Conservation (phyloP, 30 jellyfish, hydroid and myxozoan genomes). For the Aurelia sp. region DNA sequence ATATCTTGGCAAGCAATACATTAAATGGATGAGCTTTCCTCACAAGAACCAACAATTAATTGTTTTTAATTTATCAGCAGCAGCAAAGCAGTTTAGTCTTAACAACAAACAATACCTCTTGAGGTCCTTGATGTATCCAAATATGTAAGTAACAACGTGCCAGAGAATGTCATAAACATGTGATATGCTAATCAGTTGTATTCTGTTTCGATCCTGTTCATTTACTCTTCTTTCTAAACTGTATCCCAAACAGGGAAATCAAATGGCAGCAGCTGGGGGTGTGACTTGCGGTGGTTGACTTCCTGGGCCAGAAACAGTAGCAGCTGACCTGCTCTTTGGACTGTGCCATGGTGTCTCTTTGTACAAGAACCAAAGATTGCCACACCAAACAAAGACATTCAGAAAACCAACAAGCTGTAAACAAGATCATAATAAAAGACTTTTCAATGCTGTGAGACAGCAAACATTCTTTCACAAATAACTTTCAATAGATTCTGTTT, state of each 20-base stretch:
- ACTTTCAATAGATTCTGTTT: neutral
- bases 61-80: too few relatives aligned
- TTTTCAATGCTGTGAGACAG: neutral
- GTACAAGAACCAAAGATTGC: conserved; percentile 96
- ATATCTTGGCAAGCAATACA: too few relatives aligned
- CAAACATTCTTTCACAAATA: neutral
- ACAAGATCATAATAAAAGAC: neutral
- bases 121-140: too few relatives aligned
- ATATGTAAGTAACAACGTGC: too few relatives aligned
- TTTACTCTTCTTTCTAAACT: too few relatives aligned
- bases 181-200: too few relatives aligned
- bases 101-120: too few relatives aligned
- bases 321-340: conserved; percentile 69
- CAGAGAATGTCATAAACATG: too few relatives aligned
- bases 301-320: conserved; percentile 71
- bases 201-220: too few relatives aligned
- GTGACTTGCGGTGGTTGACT: conserved; percentile 65
- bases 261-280: conserved; percentile 96
- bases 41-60: too few relatives aligned
- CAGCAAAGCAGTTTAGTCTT: too few relatives aligned
- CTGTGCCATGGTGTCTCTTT: conserved; percentile 98
- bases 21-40: too few relatives aligned
- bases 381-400: conserved; percentile 98
- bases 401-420: conserved; percentile 88
- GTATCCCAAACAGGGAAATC: neutral